Conservation (phyloP, 2,888 invertebrate genomes). For the Masnerella sp. region DNA sequence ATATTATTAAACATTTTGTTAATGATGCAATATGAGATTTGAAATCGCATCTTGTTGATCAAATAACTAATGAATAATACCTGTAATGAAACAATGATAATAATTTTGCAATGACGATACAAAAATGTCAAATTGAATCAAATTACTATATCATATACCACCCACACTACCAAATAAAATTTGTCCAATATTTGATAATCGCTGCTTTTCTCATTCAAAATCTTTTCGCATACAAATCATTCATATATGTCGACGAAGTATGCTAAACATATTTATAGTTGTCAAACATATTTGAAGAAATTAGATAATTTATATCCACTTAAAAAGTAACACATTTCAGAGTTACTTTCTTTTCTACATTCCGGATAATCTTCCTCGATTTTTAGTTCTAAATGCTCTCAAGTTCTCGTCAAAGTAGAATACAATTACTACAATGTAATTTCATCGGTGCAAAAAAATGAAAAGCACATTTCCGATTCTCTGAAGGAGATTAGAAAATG, state of each 20-base stretch:
- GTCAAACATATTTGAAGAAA: constrained; percentile 52
- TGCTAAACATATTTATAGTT: constrained; percentile 42
- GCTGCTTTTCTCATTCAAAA: neutral
- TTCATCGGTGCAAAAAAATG: constrained; percentile 9
- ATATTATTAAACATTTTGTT: too few species aligned
- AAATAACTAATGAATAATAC: too few species aligned
- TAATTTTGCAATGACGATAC: too few species aligned
- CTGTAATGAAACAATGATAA: too few species aligned
- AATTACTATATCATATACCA: too few species aligned
- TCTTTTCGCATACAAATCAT: neutral
- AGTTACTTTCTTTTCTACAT: constrained; percentile 58
- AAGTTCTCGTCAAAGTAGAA: constrained; percentile 25
- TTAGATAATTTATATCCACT: constrained; percentile 54
- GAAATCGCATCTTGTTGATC: too few species aligned
- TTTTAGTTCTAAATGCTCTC: constrained; percentile 31
- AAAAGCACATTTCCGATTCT: constrained; percentile 13
- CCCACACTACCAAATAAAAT: too few species aligned
- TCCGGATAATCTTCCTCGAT: constrained; percentile 27
- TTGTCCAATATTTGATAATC: too few species aligned
- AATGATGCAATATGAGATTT: too few species aligned
- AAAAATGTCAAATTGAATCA: too few species aligned
- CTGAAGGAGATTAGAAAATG: constrained; percentile 22
- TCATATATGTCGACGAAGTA: constrained; percentile 7
- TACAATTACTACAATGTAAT: constrained; percentile 38
- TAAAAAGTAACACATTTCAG: constrained; percentile 52